Percentiles rank a stretch among this genome's conserved stretches.
These are phyloP conservation scores for Eudasyphora cyanicolor DNA, from an alignment of 2,888 invertebrate species.

Conservation along the genomic window DNA sequence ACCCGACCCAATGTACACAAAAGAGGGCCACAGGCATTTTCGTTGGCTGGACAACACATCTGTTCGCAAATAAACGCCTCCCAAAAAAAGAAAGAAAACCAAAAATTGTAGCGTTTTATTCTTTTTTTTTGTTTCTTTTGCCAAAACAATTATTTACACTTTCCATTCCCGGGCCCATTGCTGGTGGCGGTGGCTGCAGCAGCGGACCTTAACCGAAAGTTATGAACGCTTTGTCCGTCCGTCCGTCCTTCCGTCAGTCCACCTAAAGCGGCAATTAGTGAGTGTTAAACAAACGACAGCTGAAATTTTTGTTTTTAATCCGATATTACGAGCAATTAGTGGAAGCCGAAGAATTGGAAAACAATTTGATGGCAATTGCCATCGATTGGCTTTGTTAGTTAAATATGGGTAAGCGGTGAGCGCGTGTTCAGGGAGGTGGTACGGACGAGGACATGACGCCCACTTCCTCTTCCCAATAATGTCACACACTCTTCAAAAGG, in stretches of 20 bases:
- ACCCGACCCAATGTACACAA: background rate
- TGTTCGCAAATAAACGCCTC: conserved; percentile 31
- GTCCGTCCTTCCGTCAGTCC: background rate
- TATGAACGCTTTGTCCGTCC: background rate
- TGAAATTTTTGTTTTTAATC: conserved; percentile 9
- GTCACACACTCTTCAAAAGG: too few relatives aligned
- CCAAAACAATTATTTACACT: conserved; percentile 33
- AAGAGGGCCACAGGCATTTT: too few relatives aligned
- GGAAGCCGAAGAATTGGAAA: background rate
- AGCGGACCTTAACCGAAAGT: background rate
- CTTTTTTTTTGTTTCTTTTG: background rate
- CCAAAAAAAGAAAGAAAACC: background rate
- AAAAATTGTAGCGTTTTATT: too few relatives aligned
- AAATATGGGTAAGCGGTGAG: background rate
- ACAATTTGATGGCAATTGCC: background rate
- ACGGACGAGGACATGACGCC: background rate
- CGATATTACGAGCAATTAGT: conserved; percentile 24
- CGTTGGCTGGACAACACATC: conserved; percentile 13
- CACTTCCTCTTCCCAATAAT: background rate
- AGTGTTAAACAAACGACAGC: background rate
- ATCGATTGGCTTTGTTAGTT: background rate
- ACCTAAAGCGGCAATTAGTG: conserved; percentile 18
- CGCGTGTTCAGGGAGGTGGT: background rate
- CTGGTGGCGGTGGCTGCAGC: background rate
- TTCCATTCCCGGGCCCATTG: conserved; percentile 13